These are phyloP conservation scores for Zalophus californianus DNA, from an alignment of 2,797 vertebrate genomes.

Conservation along the genomic window DNA sequence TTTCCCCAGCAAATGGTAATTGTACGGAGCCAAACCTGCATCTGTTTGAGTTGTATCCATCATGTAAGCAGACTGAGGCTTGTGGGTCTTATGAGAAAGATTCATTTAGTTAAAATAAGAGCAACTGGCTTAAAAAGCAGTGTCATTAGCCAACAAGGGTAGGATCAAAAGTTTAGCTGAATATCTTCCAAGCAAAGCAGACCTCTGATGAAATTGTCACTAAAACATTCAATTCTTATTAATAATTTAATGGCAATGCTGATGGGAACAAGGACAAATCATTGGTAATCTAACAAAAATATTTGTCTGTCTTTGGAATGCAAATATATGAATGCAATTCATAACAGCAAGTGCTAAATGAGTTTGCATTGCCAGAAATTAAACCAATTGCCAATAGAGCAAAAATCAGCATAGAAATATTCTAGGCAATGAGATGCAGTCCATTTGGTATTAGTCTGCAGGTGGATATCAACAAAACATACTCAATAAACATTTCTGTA, in stretches of 20 bases:
- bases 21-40: not conserved
- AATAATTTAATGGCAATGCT: constrained; percentile 45
- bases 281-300: not conserved
- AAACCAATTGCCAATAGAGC: not conserved
- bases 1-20: constrained; percentile 17
- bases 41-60: not conserved
- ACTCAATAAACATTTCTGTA: not conserved
- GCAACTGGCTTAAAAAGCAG: not conserved
- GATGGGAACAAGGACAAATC: not conserved
- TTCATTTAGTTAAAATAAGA: constrained; percentile 36
- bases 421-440: not conserved
- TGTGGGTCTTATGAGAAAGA: not conserved
- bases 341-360: not conserved
- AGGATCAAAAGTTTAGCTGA: constrained; percentile 10
- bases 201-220: not conserved
- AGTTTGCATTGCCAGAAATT: not conserved
- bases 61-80: not conserved
- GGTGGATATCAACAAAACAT: not conserved
- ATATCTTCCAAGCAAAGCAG: constrained; percentile 10
- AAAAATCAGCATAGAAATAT: not conserved
- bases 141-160: not conserved
- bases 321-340: not conserved
- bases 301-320: constrained; percentile 48
- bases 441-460: not conserved
- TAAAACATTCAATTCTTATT: constrained; percentile 5